Percentiles rank a stretch among this genome's conserved stretches.
Evolutionary conservation across 2,113 vertebrate genomes (phyloP).

Genomic region (Callipepla californica): DNA sequence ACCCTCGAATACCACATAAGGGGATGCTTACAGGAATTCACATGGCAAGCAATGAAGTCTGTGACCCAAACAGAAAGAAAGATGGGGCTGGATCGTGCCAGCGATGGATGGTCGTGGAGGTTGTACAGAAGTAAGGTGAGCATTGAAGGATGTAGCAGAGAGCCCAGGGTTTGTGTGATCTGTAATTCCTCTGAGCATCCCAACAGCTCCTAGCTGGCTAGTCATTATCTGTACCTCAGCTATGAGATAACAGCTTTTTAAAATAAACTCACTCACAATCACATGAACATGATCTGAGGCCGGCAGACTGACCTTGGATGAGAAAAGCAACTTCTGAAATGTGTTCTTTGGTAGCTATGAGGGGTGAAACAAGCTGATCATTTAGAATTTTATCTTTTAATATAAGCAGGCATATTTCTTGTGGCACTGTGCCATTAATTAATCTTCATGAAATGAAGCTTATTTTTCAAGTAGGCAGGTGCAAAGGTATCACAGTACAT

Average conservation of each 20-base stretch:
- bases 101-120: background rate
- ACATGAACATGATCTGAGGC: background rate
- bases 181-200: background rate
- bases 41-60: background rate
- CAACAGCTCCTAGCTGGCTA: background rate
- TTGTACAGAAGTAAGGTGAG: background rate
- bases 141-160: background rate
- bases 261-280: conserved; percentile 2
- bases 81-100: background rate
- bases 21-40: background rate
- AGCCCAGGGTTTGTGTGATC: background rate
- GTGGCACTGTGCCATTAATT: background rate
- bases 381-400: background rate
- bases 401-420: background rate
- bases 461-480: conserved; percentile 7
- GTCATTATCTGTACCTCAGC: background rate
- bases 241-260: background rate
- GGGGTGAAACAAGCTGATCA: background rate
- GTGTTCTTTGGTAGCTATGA: background rate
- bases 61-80: background rate
- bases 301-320: background rate
- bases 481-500: background rate
- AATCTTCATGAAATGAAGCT: background rate
- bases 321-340: background rate
- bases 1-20: background rate